Evolutionary conservation across 2,797 vertebrate genomes (phyloP).

Genomic region (Typhlichthys eigenmanni): DNA sequence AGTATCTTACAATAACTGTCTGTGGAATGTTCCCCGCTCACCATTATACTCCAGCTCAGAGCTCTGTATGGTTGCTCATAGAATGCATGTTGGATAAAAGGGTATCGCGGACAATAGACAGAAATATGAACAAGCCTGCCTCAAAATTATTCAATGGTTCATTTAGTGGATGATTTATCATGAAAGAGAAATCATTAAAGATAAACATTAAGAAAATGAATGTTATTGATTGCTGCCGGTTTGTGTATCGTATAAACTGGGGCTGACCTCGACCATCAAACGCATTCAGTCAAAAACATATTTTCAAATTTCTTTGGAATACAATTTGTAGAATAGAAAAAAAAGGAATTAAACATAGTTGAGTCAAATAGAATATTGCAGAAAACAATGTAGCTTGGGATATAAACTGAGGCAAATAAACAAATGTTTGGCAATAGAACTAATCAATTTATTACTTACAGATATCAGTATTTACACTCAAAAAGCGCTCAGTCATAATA

Average conservation of each 20-base stretch:
- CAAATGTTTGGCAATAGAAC: conserved; percentile 52
- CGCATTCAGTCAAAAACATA: too few species aligned
- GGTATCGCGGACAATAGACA: background rate
- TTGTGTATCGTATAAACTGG: too few species aligned
- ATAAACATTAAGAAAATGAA: too few species aligned
- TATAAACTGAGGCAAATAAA: background rate
- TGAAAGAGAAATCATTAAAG: too few species aligned
- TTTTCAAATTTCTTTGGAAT: too few species aligned
- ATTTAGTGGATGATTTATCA: too few species aligned
- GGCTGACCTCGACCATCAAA: too few species aligned
- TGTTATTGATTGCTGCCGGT: too few species aligned
- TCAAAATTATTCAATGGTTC: too few species aligned
- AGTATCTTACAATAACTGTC: conserved; percentile 60
- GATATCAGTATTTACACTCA: conserved; percentile 63
- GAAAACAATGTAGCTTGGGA: background rate
- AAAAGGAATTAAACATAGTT: background rate
- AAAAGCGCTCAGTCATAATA: conserved; percentile 46
- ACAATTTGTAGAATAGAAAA: background rate
- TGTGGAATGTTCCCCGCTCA: conserved; percentile 64
- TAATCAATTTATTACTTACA: conserved; percentile 75
- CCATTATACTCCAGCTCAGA: conserved; percentile 17
- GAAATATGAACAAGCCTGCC: background rate
- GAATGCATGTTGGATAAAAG: background rate
- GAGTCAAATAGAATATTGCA: background rate
- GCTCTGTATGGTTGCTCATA: conserved; percentile 7